Evolutionary conservation across 2,888 invertebrate species (phyloP).

Genomic region (Drosophila affinis): DNA sequence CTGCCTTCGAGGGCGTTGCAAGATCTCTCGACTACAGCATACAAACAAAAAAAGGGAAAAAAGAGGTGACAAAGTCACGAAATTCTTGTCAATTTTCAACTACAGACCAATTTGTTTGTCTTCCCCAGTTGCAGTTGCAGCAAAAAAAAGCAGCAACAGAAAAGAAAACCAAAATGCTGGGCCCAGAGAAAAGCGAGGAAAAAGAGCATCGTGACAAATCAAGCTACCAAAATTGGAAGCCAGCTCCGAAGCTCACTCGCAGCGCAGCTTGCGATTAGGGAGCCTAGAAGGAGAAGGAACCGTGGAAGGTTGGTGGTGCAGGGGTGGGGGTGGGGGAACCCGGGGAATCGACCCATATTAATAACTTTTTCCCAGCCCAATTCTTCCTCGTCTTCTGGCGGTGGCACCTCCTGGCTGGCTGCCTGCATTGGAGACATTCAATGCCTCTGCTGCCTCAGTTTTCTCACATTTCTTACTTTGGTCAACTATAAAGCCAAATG

Average conservation of each 20-base stretch:
- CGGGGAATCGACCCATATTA: slow-evolving; percentile 60
- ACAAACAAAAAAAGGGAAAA: slow-evolving; percentile 52
- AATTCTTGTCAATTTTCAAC: slow-evolving; percentile 84
- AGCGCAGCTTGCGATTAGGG: slow-evolving; percentile 9
- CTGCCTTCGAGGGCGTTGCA: slow-evolving; percentile 68
- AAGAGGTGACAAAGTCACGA: slow-evolving; percentile 84
- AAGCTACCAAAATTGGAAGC: slow-evolving; percentile 83
- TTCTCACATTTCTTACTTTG: slow-evolving; percentile 62
- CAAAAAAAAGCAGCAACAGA: slow-evolving; percentile 25
- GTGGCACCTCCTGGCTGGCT: background rate
- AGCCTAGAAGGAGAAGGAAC: slow-evolving; percentile 31
- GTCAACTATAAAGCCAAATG: slow-evolving; percentile 72
- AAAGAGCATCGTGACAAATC: slow-evolving; percentile 83
- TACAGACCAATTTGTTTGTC: slow-evolving; percentile 84
- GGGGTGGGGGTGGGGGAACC: no score
- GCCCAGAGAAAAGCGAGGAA: slow-evolving; percentile 35
- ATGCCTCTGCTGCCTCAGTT: slow-evolving; percentile 33
- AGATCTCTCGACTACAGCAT: slow-evolving; percentile 33
- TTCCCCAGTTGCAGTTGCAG: slow-evolving; percentile 56
- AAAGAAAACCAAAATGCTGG: slow-evolving; percentile 11
- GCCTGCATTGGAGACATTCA: no score
- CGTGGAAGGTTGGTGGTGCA: background rate
- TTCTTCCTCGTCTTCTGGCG: slow-evolving; percentile 23
- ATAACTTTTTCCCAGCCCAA: slow-evolving; percentile 65
- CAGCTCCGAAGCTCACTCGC: slow-evolving; percentile 43